These are phyloP conservation scores for Xanthia icteritia DNA, from an alignment of 2,888 invertebrate genomes.

Conservation along the genomic window DNA sequence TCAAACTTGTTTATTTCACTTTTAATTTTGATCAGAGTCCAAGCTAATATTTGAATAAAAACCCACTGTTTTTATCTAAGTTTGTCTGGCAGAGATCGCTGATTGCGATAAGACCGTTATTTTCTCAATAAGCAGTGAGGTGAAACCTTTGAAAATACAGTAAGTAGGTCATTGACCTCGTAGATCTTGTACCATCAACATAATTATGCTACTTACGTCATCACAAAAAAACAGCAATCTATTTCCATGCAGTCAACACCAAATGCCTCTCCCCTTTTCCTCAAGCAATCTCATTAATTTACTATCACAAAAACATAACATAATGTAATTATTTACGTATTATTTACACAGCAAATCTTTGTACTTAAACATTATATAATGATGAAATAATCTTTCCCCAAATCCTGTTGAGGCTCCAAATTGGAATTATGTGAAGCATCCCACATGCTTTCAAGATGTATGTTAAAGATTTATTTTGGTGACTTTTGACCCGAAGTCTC, in stretches of 20 bases:
- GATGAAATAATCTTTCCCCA: conserved; percentile 24
- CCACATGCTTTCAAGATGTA: no score
- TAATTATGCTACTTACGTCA: not conserved
- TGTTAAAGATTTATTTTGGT: not conserved
- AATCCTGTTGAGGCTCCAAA: conserved; percentile 43
- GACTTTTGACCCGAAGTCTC: not conserved
- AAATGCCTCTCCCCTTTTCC: not conserved
- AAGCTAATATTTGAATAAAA: not conserved
- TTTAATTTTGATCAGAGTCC: not conserved
- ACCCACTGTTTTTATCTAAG: no score
- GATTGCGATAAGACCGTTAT: no score
- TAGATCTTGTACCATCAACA: not conserved
- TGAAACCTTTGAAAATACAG: not conserved
- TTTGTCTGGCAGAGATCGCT: no score
- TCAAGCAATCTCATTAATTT: conserved; percentile 14
- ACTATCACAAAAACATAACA: not conserved
- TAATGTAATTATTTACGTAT: not conserved
- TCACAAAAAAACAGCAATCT: not conserved
- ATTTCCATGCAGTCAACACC: conserved; percentile 3
- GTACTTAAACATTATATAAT: conserved; percentile 7
- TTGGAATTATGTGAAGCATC: no score
- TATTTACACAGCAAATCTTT: not conserved
- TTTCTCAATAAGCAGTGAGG: no score
- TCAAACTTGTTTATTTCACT: no score
- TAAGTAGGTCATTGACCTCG: not conserved